Conservation (phyloP, 2,888 invertebrate genomes). For the Gonocerus acuteangulatus region DNA sequence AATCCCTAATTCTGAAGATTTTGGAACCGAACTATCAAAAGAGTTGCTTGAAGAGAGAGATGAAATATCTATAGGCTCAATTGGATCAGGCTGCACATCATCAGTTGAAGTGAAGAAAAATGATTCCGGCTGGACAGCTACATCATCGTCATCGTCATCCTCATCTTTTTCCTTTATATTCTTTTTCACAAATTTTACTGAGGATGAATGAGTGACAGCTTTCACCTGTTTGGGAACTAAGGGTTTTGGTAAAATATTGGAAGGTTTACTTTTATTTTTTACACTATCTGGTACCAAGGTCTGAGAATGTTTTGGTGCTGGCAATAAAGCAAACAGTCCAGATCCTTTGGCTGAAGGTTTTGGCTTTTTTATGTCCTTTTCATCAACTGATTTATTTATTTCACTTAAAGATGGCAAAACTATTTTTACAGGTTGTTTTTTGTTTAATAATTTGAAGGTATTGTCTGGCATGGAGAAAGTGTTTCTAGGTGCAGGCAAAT, state of each 20-base stretch:
- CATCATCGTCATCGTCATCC: conserved; percentile 10
- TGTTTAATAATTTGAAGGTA: conserved; percentile 13
- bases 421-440: conserved; percentile 24
- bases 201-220: not conserved
- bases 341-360: conserved; percentile 49
- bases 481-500: conserved; percentile 17
- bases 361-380: conserved; percentile 38
- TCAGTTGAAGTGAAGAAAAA: conserved; percentile 13
- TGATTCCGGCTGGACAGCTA: not conserved
- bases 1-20: not conserved
- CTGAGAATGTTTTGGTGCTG: conserved; percentile 53
- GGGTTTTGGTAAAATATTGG: not conserved
- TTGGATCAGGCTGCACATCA: conserved; percentile 1
- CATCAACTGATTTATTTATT: not conserved
- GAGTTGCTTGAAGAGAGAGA: not conserved
- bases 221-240: not conserved
- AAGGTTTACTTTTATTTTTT: not conserved
- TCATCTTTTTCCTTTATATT: not conserved
- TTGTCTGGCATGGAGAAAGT: conserved; percentile 13
- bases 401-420: conserved; percentile 26
- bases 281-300: conserved; percentile 1
- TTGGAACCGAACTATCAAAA: not conserved
- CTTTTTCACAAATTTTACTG: not conserved
- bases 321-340: conserved; percentile 60
- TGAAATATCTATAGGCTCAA: not conserved